Base-by-base conservation (phyloP, 2,888 invertebrate species). In the Blastobasis lacticolella region DNA sequence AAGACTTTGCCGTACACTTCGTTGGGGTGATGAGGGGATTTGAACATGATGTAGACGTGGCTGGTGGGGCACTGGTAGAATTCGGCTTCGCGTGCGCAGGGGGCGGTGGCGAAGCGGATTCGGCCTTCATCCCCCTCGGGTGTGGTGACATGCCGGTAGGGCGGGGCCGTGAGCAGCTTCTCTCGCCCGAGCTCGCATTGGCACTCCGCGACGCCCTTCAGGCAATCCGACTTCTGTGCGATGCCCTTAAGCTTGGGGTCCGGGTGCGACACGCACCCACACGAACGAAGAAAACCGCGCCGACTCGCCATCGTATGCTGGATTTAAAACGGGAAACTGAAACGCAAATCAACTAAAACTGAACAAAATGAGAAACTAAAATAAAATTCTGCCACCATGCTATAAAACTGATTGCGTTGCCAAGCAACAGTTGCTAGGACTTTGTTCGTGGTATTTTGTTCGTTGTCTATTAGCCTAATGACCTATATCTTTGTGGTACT, bases 171-270 rank as follows among this genome's bases (percentile, higher is more conserved):
- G 1, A 86, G 71, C 53, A 88, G 57, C 60, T 86, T 87, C 55
- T 88, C 85, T 54, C 84, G 81, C 54, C 88, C 88, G 57, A 88
- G 57, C 59, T 84, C 85, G 55, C 88, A 88, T 57, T 88, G 88
- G 57, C 86, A 86, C 52, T 71, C 71, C 37, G 68, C 70, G 47
- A 71, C 75, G 57, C 45, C 52, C 45, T 50, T 54, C 10, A 42
- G 38, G 48, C 51, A 50, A 36, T 54, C 54, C 9, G 41, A n/a
- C 7, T 42, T 37, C 10, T 47, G 51, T 36, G 38, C 47, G 9
- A 51, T 51, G n/a, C 48, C 40, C 41, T 42, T 46, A 2, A 6
- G 9, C 37, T 49, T 49, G n/a, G 9, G 37, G 38, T 46, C 5
- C 5, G 5, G n/a, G 8, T 38, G 37, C 23, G 23, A 23, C 3